phyloP scores from a whole-genome alignment of 2,888 invertebrate species.

The Ormia ochracea region DNA sequence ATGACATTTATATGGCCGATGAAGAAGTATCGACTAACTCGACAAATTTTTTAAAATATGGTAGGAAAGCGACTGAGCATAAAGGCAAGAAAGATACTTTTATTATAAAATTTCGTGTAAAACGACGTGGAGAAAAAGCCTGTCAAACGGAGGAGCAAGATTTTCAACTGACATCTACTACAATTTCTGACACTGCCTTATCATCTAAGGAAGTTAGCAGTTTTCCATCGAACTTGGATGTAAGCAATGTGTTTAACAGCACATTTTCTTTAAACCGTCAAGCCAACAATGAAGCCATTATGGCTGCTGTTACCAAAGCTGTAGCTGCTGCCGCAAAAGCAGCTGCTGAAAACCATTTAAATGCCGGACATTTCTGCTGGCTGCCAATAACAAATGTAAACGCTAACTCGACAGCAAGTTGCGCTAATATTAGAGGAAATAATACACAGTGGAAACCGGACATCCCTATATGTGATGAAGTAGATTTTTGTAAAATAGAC shows the following conservation, averaged over 20 bases:
- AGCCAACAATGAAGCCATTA: slow-evolving; percentile 63
- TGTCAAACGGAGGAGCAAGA: slow-evolving; percentile 79
- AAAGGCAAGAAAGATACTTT: slow-evolving; percentile 70
- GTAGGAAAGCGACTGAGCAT: neutral
- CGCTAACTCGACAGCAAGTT: neutral
- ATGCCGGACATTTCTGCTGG: slow-evolving; percentile 41
- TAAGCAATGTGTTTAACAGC: slow-evolving; percentile 32
- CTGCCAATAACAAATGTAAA: slow-evolving; percentile 11
- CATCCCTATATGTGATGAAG: slow-evolving; percentile 53
- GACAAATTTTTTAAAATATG: slow-evolving; percentile 39
- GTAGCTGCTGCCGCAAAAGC: slow-evolving; percentile 63
- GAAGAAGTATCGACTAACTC: slow-evolving; percentile 62
- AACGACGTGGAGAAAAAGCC: slow-evolving; percentile 78
- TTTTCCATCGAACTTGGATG: slow-evolving; percentile 7
- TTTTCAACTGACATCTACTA: slow-evolving; percentile 37
- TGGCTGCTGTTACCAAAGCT: slow-evolving; percentile 64
- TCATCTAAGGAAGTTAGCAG: neutral
- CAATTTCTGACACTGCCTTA: slow-evolving; percentile 16
- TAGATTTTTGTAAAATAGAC: slow-evolving; percentile 54
- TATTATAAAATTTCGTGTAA: slow-evolving; percentile 83
- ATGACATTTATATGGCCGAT: slow-evolving; percentile 66
- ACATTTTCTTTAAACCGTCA: slow-evolving; percentile 49
- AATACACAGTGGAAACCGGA: slow-evolving; percentile 37
- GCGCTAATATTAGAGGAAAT: neutral
- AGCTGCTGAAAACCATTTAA: slow-evolving; percentile 54